Evolutionary conservation across 2,113 vertebrate species (phyloP), one percentile per base, ranked within the genome.

Genomic region (Dermatemys mawii): DNA sequence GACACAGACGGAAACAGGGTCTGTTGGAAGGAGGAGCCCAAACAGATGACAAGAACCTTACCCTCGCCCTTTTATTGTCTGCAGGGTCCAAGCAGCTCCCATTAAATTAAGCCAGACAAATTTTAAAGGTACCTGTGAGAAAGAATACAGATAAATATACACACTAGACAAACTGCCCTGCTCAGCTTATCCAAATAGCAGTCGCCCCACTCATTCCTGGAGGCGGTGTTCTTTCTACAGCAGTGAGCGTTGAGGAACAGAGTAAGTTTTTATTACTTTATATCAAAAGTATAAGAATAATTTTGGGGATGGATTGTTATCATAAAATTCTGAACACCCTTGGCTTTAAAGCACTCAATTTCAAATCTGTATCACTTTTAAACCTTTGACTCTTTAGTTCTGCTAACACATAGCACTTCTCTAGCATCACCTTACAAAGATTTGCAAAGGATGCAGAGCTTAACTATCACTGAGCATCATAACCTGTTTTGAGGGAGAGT

Each of bases 31-130:
- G 97, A 98, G 98, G 98, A 99, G 98, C 98, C 99, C 99, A 98
- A 99, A 98, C 98, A 97, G 98, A 99, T 97, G 98, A 99, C 98
- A 99, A 99, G 98, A 99, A 97, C 99, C 99, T 99, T 99, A 99
- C 99, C 99, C 99, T 99, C 98, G 99, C 99, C 99, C 99, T 99
- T 96, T 93, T 99, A 93, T 98, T 98, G 98, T 98, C 99, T 99
- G 98, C 98, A 94, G 98, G 98, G 53, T 99, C 98, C 98, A 98
- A 95, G 98, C 98, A 98, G 99, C 99, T 99, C 99, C 99, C 99
- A 99, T 98, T 98, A 98, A 99, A 99, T 98, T 99, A 99, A 99
- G 99, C 99, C 99, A 99, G 98, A 99, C 99, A 99, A 99, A 99
- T 98, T 92, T 97, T 99, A 99, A 99, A 97, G 99, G 99, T 96